phyloP scores from a whole-genome alignment of 2,113 vertebrate species.

The Steatornis caripensis region DNA sequence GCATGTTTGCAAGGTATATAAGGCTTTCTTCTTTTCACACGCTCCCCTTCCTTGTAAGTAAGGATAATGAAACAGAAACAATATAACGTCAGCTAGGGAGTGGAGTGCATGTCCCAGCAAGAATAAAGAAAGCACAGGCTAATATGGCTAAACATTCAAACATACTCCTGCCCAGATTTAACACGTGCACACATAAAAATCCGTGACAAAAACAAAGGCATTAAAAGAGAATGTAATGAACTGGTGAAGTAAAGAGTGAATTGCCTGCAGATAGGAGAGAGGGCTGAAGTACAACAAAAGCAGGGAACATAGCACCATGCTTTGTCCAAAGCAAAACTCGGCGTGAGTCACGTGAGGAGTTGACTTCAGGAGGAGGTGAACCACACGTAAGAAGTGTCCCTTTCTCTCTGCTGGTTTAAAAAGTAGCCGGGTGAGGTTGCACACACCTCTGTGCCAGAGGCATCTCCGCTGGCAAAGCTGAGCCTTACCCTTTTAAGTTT shows the following conservation, averaged over 20 bases:
- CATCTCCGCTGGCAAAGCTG: no score
- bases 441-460: background rate
- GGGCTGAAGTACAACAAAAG: background rate
- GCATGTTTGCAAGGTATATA: background rate
- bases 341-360: background rate
- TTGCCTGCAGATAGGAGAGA: background rate
- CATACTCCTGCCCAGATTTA: slow-evolving; percentile 38
- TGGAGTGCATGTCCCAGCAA: background rate
- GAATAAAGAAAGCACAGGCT: background rate
- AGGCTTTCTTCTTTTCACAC: background rate
- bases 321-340: background rate
- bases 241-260: background rate
- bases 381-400: rapidly evolving
- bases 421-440: background rate
- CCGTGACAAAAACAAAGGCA: background rate
- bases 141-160: background rate
- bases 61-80: background rate
- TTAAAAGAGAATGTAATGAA: slow-evolving; percentile 34
- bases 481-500: background rate
- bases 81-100: background rate
- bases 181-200: background rate
- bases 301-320: background rate
- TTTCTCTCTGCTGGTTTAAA: background rate
- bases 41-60: background rate
- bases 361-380: background rate